Percentiles rank a stretch among this genome's conserved stretches.
Evolutionary conservation across 2,797 vertebrate species (phyloP).

Genomic region (Carapus acus): DNA sequence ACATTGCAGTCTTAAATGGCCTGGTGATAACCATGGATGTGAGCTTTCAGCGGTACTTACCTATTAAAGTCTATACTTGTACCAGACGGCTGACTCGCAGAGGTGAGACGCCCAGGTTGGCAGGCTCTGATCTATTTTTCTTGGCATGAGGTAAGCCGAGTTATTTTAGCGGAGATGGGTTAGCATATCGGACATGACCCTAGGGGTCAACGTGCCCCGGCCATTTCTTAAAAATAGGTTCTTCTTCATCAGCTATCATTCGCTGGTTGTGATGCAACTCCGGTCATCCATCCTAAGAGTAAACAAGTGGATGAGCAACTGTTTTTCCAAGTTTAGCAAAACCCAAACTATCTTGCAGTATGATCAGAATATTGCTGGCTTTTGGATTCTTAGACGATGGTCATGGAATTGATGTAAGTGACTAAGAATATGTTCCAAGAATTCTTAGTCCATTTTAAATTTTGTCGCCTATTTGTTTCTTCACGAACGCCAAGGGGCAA

Average conservation of each 20-base stretch:
- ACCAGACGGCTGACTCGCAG: not conserved
- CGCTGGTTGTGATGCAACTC: constrained; percentile 1
- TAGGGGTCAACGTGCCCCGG: constrained; percentile 41
- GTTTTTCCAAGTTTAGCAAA: too few relatives aligned
- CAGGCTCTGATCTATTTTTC: constrained; percentile 44
- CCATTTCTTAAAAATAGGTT: constrained; percentile 49
- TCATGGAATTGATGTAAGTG: too few relatives aligned
- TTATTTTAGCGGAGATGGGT: constrained; percentile 39
- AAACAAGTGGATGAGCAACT: too few relatives aligned
- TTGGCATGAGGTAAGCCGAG: constrained; percentile 48
- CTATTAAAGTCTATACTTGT: not conserved
- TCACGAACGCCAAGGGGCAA: too few relatives aligned
- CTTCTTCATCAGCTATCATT: constrained; percentile 11
- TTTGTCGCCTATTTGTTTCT: too few relatives aligned
- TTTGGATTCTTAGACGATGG: too few relatives aligned
- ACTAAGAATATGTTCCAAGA: too few relatives aligned
- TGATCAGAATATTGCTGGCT: too few relatives aligned
- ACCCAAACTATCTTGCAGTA: too few relatives aligned
- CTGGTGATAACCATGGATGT: constrained; percentile 1
- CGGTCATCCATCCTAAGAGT: constrained; percentile 4
- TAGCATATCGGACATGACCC: constrained; percentile 50
- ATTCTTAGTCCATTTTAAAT: too few relatives aligned
- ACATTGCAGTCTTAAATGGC: too few relatives aligned
- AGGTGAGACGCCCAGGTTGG: constrained; percentile 27
- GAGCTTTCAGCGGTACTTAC: not conserved